Conservation (phyloP, 1,140 invertebrate genomes). For the Cherax destructor region DNA sequence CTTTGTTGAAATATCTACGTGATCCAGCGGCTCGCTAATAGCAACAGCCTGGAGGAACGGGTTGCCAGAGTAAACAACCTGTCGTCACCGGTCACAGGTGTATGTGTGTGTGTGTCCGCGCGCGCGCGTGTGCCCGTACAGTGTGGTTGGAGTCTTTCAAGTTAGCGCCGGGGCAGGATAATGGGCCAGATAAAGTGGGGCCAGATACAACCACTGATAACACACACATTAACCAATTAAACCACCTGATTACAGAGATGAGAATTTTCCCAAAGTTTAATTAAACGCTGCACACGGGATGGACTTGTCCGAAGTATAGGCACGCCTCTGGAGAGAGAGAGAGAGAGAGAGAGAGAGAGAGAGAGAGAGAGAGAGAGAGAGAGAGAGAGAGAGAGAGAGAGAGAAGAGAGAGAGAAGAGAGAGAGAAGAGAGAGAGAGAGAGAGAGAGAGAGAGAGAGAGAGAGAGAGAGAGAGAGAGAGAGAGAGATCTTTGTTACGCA, state of each 20-base stretch:
- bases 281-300: background rate
- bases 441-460: background rate
- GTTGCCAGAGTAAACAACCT: no score
- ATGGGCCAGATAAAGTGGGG: background rate
- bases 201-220: background rate
- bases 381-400: background rate
- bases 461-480: background rate
- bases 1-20: no score
- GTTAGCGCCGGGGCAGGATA: background rate
- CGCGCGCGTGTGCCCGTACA: no score
- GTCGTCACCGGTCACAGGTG: no score
- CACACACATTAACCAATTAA: constrained; percentile 8
- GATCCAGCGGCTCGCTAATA: no score
- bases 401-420: background rate
- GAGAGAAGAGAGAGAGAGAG: background rate
- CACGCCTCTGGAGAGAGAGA: background rate
- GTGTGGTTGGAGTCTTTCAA: background rate
- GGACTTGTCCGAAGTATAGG: background rate
- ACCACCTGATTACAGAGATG: constrained; percentile 6
- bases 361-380: constrained; percentile 1
- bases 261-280: constrained; percentile 18
- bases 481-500: background rate
- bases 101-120: no score
- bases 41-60: no score
- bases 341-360: background rate